Evolutionary conservation across 2,113 vertebrate genomes (phyloP).

Genomic region (Bungarus multicinctus): DNA sequence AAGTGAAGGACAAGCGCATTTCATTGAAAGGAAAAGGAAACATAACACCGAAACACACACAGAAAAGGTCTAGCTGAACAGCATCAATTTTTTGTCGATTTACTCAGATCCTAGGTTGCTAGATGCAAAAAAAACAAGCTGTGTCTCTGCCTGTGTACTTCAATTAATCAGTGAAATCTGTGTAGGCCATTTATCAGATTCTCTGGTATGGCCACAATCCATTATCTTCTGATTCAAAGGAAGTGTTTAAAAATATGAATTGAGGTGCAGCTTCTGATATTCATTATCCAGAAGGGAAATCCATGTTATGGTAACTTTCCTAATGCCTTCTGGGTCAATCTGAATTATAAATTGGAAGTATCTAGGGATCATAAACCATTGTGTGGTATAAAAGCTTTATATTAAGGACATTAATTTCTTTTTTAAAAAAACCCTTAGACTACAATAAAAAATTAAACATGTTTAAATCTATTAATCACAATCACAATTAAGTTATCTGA

Average conservation of each 20-base stretch:
- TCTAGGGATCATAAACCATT: not conserved
- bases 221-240: not conserved
- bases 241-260: not conserved
- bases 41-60: not conserved
- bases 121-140: not conserved
- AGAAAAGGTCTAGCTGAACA: not conserved
- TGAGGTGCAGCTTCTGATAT: not conserved
- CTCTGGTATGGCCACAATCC: not conserved
- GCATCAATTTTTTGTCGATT: not conserved
- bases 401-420: not conserved
- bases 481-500: not conserved
- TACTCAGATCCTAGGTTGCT: not conserved
- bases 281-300: not conserved
- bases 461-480: not conserved
- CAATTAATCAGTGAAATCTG: not conserved
- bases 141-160: not conserved
- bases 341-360: not conserved
- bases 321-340: not conserved
- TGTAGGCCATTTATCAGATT: not conserved
- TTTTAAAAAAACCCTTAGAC: not conserved
- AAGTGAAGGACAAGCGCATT: not conserved
- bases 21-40: not conserved
- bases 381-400: not conserved
- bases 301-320: not conserved
- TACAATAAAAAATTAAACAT: not conserved